Evolutionary conservation across 2,113 vertebrate genomes (phyloP), one percentile per base, ranked within the genome.

Genomic region (Brachirus orientalis): DNA sequence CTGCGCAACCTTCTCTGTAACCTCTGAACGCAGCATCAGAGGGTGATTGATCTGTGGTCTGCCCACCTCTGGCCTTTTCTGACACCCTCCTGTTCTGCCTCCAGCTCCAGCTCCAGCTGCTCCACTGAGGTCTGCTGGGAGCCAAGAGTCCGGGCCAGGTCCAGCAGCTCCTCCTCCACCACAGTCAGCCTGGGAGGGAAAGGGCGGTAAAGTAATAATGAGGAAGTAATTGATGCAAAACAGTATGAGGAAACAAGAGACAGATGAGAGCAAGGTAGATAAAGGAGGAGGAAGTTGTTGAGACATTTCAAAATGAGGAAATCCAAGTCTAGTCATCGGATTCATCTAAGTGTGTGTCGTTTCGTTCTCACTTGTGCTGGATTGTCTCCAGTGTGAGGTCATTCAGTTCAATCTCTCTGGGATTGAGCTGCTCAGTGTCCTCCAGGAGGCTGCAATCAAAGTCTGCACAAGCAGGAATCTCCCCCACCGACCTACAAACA

Each of bases 331-430:
- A 33, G 51, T 57, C 17, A 46, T 74, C 18, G 28, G 33, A 19
- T 45, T 33, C 11, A n/a, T n/a, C n/a, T n/a, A n/a, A 28, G 16
- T 59, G 18, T 37, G 57, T 0, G 3, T 10, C 13, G 28, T 61
- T n/a, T 54, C 59, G 50, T 55, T 56, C 95, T 63, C 84, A 98
- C 97, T 89, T 93, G 89, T 98, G 96, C 79, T 98, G 96, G 64
- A 99, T 81, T 0, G 89, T 94, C 84, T 98, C 97, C 0, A 98
- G 12, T 0, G 98, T 99, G 68, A 99, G 93, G 46, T 98, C 95
- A 0, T 98, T 99, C 64, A 99, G 80, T 84, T 96, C 93, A 55
- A 99, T 90, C 73, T 97, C 92, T 7, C 91, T 93, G 0, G 95
- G 82, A 0, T 62, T 83, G 16, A 98, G 90, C 11, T 53, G 55